Evolutionary conservation across 1,140 invertebrate genomes (phyloP), one percentile per base, ranked within the genome.

Genomic region (Cydia amplana): DNA sequence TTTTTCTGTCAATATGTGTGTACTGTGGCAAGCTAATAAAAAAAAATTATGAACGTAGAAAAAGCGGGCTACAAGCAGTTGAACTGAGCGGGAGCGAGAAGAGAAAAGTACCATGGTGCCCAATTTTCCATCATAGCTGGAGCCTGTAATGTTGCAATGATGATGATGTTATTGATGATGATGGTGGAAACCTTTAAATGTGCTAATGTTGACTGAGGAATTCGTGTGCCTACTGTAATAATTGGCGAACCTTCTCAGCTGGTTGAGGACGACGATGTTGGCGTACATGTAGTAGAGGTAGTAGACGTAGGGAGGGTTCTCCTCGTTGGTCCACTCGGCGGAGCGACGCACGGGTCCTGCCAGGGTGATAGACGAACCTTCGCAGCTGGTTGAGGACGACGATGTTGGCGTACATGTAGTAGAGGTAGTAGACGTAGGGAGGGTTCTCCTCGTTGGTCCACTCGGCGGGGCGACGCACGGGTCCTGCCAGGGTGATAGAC

Each of bases 221-320:
- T 2, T 14, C 14, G 46, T 49, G 46, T 49, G 16, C 5, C 46
- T 49, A 40, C 36, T 16, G 46, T n/a, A 14, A 6, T 49, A 2
- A 4, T 28, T 28, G 28, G 28, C 28, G 28, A 28, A 98, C 97
- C 96, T 95, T 92, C 98, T 95, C 86, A 99, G 98, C 80, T 40
- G 36, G 92, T 99, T 99, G 0, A 99, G 98, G 32, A 99, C 97
- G 43, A 96, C 96, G 90, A 99, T 96, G 92, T 99, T 99, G 65
- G 98, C 98, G 93, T 98, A 99, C 93, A 98, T 99, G 87, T 99
- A 99, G 93, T 99, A 99, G 65, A 99, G 95, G 89, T 99, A 99
- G 93, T 99, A 99, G 14, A 96, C 97, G 93, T 99, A 99, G 0
- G 99, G 98, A 7, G 99, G 99, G 95, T 99, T 99, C 86, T 99